A percentile compares a stretch with the other conserved stretches of the same genome.
phyloP scores from a whole-genome alignment of 2,888 invertebrate species.

The Himalopsyche kuldschensis region DNA sequence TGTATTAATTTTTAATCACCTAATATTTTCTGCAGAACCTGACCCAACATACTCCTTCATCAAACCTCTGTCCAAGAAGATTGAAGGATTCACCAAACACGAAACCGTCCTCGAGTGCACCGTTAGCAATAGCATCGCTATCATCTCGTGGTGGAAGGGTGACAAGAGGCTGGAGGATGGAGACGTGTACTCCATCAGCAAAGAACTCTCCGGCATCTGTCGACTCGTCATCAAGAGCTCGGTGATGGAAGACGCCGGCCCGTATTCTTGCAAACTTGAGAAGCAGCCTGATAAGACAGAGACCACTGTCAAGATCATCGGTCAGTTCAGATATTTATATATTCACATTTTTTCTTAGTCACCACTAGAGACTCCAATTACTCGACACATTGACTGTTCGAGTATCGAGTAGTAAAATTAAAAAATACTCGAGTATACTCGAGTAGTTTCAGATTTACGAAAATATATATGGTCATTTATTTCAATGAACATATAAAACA shows the following conservation, averaged over 20 bases:
- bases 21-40: slow-evolving; percentile 67
- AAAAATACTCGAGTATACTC: too few relatives aligned
- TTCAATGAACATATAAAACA: too few relatives aligned
- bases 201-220: slow-evolving; percentile 90
- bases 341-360: background rate
- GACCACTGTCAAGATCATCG: slow-evolving; percentile 77
- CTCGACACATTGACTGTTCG: too few relatives aligned
- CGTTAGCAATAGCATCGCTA: slow-evolving; percentile 90
- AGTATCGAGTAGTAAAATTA: too few relatives aligned
- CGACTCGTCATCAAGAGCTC: slow-evolving; percentile 83
- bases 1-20: too few relatives aligned
- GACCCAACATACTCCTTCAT: slow-evolving; percentile 93
- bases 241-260: slow-evolving; percentile 81
- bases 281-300: slow-evolving; percentile 87
- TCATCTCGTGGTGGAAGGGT: slow-evolving; percentile 91
- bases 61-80: slow-evolving; percentile 84
- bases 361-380: too few relatives aligned
- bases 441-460: too few relatives aligned
- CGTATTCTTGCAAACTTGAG: slow-evolving; percentile 86
- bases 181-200: slow-evolving; percentile 84
- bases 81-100: slow-evolving; percentile 88
- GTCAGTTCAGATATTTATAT: slow-evolving; percentile 50
- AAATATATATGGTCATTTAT: too few relatives aligned
- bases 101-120: slow-evolving; percentile 91
- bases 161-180: slow-evolving; percentile 79